Percentiles rank a stretch among this genome's conserved stretches.
phyloP scores from a whole-genome alignment of 2,113 vertebrate species.

The Ardeotis arabs region DNA sequence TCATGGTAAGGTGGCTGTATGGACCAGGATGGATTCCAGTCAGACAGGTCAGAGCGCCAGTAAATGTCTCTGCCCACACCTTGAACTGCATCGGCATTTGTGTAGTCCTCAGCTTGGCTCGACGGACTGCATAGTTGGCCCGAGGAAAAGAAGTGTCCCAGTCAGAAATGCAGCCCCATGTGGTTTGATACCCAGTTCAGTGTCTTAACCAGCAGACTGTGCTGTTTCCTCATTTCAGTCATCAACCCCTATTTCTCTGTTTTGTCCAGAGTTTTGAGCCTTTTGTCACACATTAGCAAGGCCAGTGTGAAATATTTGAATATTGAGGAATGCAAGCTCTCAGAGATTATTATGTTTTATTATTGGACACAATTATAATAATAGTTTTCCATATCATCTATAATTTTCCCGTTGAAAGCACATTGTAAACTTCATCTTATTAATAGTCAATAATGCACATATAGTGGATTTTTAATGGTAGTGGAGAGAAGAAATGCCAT shows the following conservation, averaged over 20 bases:
- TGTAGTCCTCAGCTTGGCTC: neutral
- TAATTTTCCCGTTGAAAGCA: conserved; percentile 24
- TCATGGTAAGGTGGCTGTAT: neutral
- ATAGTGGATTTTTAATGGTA: conserved; percentile 27
- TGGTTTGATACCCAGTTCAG: neutral
- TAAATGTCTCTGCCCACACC: neutral
- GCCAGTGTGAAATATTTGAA: neutral
- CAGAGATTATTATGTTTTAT: neutral
- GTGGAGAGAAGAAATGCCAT: conserved; percentile 4
- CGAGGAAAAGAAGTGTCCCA: neutral
- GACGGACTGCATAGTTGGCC: neutral
- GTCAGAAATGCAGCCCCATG: neutral
- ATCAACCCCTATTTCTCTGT: neutral
- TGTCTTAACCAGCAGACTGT: conserved; percentile 39
- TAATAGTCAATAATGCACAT: conserved; percentile 22
- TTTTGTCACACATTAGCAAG: neutral
- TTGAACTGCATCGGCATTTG: neutral
- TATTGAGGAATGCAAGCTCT: neutral
- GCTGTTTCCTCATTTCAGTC: conserved; percentile 23
- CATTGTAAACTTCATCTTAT: conserved; percentile 15
- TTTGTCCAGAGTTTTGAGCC: neutral
- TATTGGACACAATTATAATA: neutral
- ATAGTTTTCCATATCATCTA: neutral
- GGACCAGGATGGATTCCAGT: neutral
- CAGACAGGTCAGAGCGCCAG: neutral